Evolutionary conservation across 2,888 invertebrate genomes (phyloP).

Genomic region (Nesidiocoris tenuis): DNA sequence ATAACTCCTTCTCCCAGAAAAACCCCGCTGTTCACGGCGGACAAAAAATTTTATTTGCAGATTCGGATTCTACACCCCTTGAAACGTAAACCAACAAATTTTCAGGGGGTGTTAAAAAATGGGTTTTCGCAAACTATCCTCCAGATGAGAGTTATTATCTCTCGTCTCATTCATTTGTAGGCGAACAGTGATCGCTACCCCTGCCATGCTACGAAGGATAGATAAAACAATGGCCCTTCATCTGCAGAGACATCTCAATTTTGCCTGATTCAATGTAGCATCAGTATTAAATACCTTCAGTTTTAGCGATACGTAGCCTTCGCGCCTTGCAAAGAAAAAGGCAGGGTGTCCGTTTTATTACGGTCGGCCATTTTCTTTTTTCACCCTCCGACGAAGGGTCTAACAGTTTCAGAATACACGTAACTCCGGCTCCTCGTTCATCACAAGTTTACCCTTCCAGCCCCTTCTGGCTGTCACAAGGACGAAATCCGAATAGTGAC

Average conservation of each 20-base stretch:
- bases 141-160: too few relatives aligned
- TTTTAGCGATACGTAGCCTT: neutral
- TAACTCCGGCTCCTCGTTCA: neutral
- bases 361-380: conserved; percentile 40
- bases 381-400: conserved; percentile 16
- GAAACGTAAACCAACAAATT: neutral
- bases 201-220: too few relatives aligned
- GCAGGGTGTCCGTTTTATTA: conserved; percentile 27
- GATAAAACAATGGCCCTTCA: too few relatives aligned
- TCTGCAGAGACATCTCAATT: too few relatives aligned
- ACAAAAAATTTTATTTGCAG: neutral
- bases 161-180: too few relatives aligned
- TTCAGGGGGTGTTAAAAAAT: too few relatives aligned
- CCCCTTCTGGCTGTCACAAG: neutral
- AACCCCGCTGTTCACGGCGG: neutral
- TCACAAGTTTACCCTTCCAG: neutral
- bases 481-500: neutral
- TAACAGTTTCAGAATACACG: conserved; percentile 7
- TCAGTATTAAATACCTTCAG: too few relatives aligned
- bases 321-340: neutral
- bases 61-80: neutral
- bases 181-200: too few relatives aligned
- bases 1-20: neutral
- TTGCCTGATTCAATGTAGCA: too few relatives aligned
- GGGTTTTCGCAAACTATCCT: too few relatives aligned